Evolutionary conservation across 2,888 invertebrate species (phyloP), one percentile per base, ranked within the genome.

Genomic region (Branchipolynoe longqiensis): DNA sequence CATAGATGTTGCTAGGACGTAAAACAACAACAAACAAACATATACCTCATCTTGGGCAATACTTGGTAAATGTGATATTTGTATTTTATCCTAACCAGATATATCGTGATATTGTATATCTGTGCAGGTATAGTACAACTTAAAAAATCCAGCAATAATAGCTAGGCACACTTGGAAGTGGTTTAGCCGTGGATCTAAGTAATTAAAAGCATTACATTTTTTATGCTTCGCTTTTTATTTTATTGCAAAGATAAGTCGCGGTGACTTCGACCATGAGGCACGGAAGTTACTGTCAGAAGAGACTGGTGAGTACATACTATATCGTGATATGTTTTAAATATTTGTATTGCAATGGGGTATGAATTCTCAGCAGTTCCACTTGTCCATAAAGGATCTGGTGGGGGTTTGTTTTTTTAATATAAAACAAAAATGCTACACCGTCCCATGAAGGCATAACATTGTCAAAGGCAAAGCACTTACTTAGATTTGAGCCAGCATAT

Each of bases 241-340:
- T 48, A 48, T 48, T 12, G 48, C 18, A 12, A 48, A 97, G 94
- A 95, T 96, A 87, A 96, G 96, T 0, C 97, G 97, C 92, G 96
- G 97, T 92, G 96, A 97, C 90, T 97, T 98, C 92, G 97, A 98
- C 91, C 93, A 94, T 22, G 96, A 96, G 94, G 96, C 97, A 4
- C 95, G 97, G 58, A 96, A 96, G 92, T 94, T 97, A 25, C 94
- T 98, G 87, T 95, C 95, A 12, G 94, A 95, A 8, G 96, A 97
- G 41, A 74, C 85, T 82, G 87, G 88, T 88, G 74, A n/a, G 62
- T 48, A n/a, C n/a, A 64, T 28, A n/a, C 62, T n/a, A 6, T 12
- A 31, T 69, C 36, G 6, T 6, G 6, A 31, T 14, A 69, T 14
- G 33, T 6, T 28, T 36, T 18, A 36, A 36, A 14, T 6, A 14